Evolutionary conservation across 2,888 invertebrate species (phyloP), one percentile per base, ranked within the genome.

Genomic region (Nephrotoma guestfalica): DNA sequence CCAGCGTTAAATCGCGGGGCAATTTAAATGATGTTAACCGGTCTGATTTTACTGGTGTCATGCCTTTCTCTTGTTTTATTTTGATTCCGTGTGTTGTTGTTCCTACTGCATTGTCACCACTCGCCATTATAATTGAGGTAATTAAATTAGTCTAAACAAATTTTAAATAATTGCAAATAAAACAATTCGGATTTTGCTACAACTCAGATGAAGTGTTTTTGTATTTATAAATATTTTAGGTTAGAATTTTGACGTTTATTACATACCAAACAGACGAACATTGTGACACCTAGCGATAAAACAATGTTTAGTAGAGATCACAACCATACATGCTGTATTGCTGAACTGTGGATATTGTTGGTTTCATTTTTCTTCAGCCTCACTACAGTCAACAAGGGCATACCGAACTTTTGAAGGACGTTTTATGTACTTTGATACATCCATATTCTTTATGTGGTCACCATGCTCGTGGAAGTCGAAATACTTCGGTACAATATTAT

Each of bases 1-100:
- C 94, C 4, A 94, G 90, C 0, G 93, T 93, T 15, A 94, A 90
- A 88, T 94, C 94, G 87, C 94, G 91, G 0, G 93, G 93, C 15
- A 93, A 91, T 87, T 93, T 93, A 41, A 91, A 88, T 0, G 93
- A 93, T 5, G 93, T 91, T 13, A 93, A 89, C 86, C 93, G 88
- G 89, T 87, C 51, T 86, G 15, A 87, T 86, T 86, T 87, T 47
- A 87, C 87, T 87, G 87, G 86, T 88, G 88, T 45, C 13, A 86
- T 11, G 1, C 86, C 86, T 40, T 30, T 45, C 7, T 86, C 86
- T 51, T 43, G 43, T 45, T 86, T 86, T 30, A 86, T 86, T 45
- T 86, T 86, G 7, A 86, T 86, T 30, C 42, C 15, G 18, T 42
- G 42, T 85, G 15, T 30, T 42, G 85, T 11, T 41, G 85, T 30